Conservation (phyloP, 2,797 vertebrate species). For the Myotis pilosus region DNA sequence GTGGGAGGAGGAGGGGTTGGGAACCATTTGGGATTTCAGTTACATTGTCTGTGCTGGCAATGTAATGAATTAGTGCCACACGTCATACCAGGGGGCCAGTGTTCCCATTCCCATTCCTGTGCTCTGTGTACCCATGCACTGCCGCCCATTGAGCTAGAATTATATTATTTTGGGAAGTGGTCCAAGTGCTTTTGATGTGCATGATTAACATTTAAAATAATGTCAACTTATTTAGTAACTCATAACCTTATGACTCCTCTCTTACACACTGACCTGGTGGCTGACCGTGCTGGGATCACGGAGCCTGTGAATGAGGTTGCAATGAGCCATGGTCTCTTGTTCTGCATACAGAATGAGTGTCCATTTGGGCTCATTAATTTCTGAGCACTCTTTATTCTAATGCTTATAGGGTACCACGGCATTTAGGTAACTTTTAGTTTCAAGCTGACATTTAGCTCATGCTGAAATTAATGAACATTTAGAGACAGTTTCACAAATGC, state of each 20-base stretch:
- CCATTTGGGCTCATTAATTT: conserved; percentile 78
- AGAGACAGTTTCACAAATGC: conserved; percentile 73
- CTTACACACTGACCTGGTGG: not conserved
- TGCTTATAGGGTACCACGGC: conserved; percentile 61
- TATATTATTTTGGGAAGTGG: conserved; percentile 58
- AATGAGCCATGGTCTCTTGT: not conserved
- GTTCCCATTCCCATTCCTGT: not conserved
- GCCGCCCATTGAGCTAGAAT: not conserved
- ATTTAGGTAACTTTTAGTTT: conserved; percentile 81
- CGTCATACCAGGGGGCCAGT: not conserved
- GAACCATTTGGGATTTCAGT: not conserved
- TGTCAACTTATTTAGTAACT: conserved; percentile 52
- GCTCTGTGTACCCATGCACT: not conserved
- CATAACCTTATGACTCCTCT: not conserved
- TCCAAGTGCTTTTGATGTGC: conserved; percentile 38
- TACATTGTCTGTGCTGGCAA: not conserved
- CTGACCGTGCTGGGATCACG: fast-evolving
- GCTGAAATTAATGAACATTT: conserved; percentile 80
- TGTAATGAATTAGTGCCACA: not conserved
- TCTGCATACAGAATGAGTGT: conserved; percentile 44
- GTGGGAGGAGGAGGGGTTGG: fast-evolving
- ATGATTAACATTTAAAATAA: conserved; percentile 69
- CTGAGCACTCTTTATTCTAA: conserved; percentile 75
- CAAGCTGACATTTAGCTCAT: conserved; percentile 80
- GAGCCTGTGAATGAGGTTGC: not conserved